Conservation (phyloP, 2,888 invertebrate genomes). For the Oscheius sp. region DNA sequence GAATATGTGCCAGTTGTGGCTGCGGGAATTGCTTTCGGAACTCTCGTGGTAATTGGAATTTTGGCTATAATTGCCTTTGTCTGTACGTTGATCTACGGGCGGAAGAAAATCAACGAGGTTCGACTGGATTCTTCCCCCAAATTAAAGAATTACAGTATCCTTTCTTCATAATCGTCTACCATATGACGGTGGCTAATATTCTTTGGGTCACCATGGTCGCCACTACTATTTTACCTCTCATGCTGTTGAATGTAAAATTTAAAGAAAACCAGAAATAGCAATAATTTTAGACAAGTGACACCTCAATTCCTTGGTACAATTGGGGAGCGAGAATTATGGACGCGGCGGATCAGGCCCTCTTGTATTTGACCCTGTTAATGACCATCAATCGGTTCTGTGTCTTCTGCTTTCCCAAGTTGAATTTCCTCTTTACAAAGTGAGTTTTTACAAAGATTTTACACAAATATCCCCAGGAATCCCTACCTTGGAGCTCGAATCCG, state of each 20-base stretch:
- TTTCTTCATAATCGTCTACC: constrained; percentile 54
- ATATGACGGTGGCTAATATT: constrained; percentile 44
- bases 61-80: constrained; percentile 42
- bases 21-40: constrained; percentile 41
- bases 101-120: constrained; percentile 45
- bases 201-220: constrained; percentile 42
- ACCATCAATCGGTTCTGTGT: constrained; percentile 55
- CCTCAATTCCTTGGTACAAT: constrained; percentile 36
- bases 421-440: constrained; percentile 41
- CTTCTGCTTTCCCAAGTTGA: constrained; percentile 45
- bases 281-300: constrained; percentile 1
- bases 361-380: constrained; percentile 55
- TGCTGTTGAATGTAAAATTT: constrained; percentile 46
- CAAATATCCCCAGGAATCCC: too few species aligned
- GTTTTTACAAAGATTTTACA: too few species aligned
- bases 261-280: background rate
- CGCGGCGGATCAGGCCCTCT: constrained; percentile 47
- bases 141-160: constrained; percentile 36
- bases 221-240: constrained; percentile 47
- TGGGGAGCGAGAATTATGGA: constrained; percentile 45
- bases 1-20: constrained; percentile 51
- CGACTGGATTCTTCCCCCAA: background rate
- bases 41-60: constrained; percentile 41
- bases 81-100: constrained; percentile 44
- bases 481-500: too few species aligned